Evolutionary conservation across 1,140 invertebrate genomes (phyloP).

Genomic region (Drosophila willistoni): DNA sequence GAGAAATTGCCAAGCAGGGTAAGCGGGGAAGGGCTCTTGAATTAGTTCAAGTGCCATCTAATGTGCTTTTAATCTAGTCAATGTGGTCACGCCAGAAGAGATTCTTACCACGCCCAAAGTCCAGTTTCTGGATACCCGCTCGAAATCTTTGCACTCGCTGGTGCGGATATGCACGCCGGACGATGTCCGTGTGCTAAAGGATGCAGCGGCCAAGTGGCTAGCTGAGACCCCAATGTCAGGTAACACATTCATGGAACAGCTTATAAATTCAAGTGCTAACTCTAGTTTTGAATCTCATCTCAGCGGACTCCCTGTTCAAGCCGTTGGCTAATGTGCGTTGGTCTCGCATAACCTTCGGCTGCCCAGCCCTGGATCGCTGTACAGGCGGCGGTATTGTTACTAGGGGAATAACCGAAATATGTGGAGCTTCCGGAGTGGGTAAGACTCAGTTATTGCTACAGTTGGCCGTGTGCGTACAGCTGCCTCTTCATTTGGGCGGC

Average conservation of each 20-base stretch:
- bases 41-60: constrained; percentile 34
- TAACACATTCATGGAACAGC: constrained; percentile 4
- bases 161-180: constrained; percentile 63
- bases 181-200: constrained; percentile 72
- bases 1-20: constrained; percentile 54
- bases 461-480: constrained; percentile 84
- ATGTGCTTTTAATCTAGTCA: constrained; percentile 44
- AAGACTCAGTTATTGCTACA: constrained; percentile 94
- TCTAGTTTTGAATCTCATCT: constrained; percentile 7
- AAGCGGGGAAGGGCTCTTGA: constrained; percentile 19
- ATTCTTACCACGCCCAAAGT: constrained; percentile 57
- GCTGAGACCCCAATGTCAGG: constrained; percentile 53
- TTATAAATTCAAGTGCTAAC: neutral
- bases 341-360: constrained; percentile 86
- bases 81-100: constrained; percentile 60
- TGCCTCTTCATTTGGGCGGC: constrained; percentile 69
- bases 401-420: constrained; percentile 91
- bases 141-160: constrained; percentile 31
- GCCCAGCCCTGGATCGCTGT: constrained; percentile 85
- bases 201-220: constrained; percentile 72
- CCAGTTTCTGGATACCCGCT: constrained; percentile 58
- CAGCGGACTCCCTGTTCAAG: constrained; percentile 61
- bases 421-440: constrained; percentile 91
- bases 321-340: constrained; percentile 64
- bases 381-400: constrained; percentile 89